Conservation (phyloP, 2,888 invertebrate genomes). For the Xanthia icteritia region DNA sequence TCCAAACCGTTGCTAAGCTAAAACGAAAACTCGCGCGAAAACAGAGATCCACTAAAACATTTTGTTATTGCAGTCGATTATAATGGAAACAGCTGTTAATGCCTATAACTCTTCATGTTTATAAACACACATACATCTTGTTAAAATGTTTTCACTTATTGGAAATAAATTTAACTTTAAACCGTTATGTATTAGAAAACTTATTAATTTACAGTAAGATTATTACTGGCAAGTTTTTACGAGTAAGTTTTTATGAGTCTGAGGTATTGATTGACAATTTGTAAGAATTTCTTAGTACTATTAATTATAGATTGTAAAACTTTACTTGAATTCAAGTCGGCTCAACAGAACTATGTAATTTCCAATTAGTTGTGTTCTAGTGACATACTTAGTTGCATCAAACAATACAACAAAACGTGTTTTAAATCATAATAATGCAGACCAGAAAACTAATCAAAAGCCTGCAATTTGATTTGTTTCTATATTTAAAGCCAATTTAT, state of each 20-base stretch:
- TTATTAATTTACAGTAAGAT: slow-evolving; percentile 7
- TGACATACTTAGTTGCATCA: neutral
- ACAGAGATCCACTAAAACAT: slow-evolving; percentile 21
- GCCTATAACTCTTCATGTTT: slow-evolving; percentile 33
- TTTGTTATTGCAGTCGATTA: slow-evolving; percentile 22
- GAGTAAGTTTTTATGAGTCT: too few relatives aligned
- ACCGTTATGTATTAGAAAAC: slow-evolving; percentile 7
- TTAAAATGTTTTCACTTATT: slow-evolving; percentile 8
- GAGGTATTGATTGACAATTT: neutral
- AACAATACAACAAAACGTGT: neutral
- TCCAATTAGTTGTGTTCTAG: neutral
- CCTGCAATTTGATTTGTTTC: neutral
- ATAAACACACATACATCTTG: slow-evolving; percentile 29
- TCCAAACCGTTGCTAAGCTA: slow-evolving; percentile 20
- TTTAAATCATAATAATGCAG: neutral
- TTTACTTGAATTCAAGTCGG: neutral
- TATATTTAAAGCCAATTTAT: neutral
- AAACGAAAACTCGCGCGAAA: slow-evolving; percentile 5
- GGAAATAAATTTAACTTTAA: neutral
- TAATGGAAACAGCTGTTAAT: slow-evolving; percentile 22
- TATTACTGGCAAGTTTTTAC: slow-evolving; percentile 5
- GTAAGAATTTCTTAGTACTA: neutral
- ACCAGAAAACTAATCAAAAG: neutral
- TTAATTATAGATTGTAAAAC: neutral
- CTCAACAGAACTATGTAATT: neutral